Percentiles rank a stretch among this genome's conserved stretches.
These are phyloP conservation scores for Danaus chrysippus DNA, from an alignment of 2,888 invertebrate species.

Conservation along the genomic window DNA sequence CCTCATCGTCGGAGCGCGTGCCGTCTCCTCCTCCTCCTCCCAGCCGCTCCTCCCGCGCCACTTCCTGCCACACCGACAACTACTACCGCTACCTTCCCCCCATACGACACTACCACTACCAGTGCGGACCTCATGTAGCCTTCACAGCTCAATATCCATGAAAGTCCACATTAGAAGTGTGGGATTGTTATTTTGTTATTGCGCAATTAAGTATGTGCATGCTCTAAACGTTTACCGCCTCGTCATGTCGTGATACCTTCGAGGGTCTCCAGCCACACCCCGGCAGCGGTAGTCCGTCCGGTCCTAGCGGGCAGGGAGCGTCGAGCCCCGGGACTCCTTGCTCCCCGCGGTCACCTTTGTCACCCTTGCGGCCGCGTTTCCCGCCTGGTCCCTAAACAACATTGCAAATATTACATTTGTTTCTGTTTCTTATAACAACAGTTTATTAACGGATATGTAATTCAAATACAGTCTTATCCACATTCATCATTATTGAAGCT, in stretches of 20 bases:
- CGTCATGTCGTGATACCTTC: slow-evolving; percentile 78
- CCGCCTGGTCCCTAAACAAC: slow-evolving; percentile 87
- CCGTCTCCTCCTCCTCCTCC: slow-evolving; percentile 34
- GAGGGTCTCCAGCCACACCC: slow-evolving; percentile 97
- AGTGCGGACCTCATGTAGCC: not conserved
- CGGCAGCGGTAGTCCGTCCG: slow-evolving; percentile 96
- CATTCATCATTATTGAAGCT: not conserved
- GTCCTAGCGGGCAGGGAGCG: slow-evolving; percentile 98
- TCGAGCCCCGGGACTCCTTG: slow-evolving; percentile 98
- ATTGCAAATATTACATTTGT: not conserved
- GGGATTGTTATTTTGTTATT: not conserved
- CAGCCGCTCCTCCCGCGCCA: slow-evolving; percentile 37
- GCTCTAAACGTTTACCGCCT: not conserved
- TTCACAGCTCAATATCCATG: not conserved
- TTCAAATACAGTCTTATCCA: no score
- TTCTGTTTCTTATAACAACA: not conserved
- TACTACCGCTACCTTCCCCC: slow-evolving; percentile 31
- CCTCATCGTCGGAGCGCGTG: slow-evolving; percentile 33
- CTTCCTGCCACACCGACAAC: slow-evolving; percentile 43
- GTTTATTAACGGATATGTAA: no score
- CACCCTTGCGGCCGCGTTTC: slow-evolving; percentile 94
- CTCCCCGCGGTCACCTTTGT: slow-evolving; percentile 95
- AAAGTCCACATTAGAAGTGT: not conserved
- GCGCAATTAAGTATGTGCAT: not conserved
- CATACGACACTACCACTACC: not conserved